phyloP scores from a whole-genome alignment of 2,888 invertebrate species.

The Xylocampa areola region DNA sequence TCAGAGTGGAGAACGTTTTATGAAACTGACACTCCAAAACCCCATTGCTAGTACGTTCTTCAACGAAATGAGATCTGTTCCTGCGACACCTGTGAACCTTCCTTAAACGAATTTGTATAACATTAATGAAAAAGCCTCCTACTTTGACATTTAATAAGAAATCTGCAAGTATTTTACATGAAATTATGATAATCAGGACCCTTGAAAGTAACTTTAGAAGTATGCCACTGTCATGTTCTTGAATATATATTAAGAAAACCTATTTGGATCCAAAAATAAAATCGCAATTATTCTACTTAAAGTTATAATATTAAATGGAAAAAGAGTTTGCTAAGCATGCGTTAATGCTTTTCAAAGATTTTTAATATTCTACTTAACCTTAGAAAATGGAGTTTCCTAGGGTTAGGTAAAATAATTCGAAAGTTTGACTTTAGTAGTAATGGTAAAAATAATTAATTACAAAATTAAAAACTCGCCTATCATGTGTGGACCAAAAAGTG shows the following conservation, averaged over 20 bases:
- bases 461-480: no score
- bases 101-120: conserved; percentile 32
- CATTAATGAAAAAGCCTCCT: conserved; percentile 20
- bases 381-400: no score
- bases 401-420: no score
- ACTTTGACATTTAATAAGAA: conserved; percentile 37
- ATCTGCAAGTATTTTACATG: conserved; percentile 38
- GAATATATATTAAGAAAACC: conserved; percentile 22
- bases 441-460: no score
- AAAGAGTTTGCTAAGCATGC: no score
- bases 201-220: conserved; percentile 9
- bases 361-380: no score
- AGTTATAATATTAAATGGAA: no score
- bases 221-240: conserved; percentile 8
- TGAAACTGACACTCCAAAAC: not conserved
- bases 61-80: conserved; percentile 37
- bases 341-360: no score
- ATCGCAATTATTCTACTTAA: no score
- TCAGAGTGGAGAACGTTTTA: not conserved
- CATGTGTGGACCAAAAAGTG: no score
- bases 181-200: conserved; percentile 44
- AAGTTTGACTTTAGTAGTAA: no score
- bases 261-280: conserved; percentile 12
- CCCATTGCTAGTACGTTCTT: not conserved
- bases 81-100: conserved; percentile 23